Base-by-base conservation (phyloP, 1,140 invertebrate species). In the Drosophila pandora region DNA sequence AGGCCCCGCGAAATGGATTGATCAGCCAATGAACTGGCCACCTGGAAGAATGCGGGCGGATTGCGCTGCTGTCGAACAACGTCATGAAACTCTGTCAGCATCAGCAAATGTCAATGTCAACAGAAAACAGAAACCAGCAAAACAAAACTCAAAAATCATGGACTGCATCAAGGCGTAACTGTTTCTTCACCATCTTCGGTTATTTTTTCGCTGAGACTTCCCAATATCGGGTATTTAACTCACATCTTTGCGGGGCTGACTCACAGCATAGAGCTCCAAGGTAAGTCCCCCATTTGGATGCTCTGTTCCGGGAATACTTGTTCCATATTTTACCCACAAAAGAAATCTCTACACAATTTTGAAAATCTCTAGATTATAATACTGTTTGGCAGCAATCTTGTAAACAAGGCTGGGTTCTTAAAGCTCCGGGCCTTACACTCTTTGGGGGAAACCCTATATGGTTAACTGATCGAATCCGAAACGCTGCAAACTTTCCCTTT, bases 21-120 rank as follows among this genome's bases (percentile, higher is more conserved):
- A 28, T 49, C 22, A n/a, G 0, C 22, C 21, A 9, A n/a, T 8
- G 12, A 12, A 9, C 10, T 23, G 4, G 17, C n/a, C 39, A 5
- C 23, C 8, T 25, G 2, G 10, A 39, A 32, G 37, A 62, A 62
- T 50, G 45, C 10, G 30, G 39, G 28, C 21, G 25, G 39, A 7
- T 43, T 68, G 12, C 32, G 13, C 45, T 63, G 37, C 32, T 5
- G 37, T 47, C 8, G 23, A 12, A 75, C 43, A 50, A 50, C 57
- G 22, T 56, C 43, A 48, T 61, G 28, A 64, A 61, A 65, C 49
- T 37, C 34, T 59, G 55, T 62, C 47, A 70, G 64, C 74, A 77
- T 63, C 67, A 79, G 87, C 79, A 90, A 90, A 90, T 90, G 76
- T 88, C 87, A 90, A 90, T 90, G 87, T 83, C 87, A 76, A 62